These are phyloP conservation scores for Pterocles burchelli DNA, from an alignment of 2,113 vertebrate genomes.

Conservation along the genomic window DNA sequence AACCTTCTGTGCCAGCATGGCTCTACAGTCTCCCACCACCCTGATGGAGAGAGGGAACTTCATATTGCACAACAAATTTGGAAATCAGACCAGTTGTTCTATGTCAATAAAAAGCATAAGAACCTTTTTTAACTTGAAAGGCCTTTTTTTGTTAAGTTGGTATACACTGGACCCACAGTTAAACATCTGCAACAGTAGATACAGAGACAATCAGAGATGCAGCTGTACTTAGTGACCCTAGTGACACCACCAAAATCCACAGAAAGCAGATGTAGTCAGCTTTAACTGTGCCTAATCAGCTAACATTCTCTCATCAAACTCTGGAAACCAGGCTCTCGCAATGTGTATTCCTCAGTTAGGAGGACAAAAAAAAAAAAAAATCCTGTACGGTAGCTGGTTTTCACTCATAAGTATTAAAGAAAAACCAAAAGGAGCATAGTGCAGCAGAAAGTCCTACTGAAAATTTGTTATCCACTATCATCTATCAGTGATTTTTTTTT, in stretches of 20 bases:
- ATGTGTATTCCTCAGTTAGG: rapidly evolving
- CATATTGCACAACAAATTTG: not conserved
- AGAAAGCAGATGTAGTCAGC: not conserved
- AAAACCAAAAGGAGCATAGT: not conserved
- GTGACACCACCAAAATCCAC: not conserved
- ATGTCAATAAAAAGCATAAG: not conserved
- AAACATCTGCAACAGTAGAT: not conserved
- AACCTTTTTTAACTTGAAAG: not conserved
- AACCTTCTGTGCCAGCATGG: not conserved
- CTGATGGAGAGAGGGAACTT: not conserved
- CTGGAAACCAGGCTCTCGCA: not conserved
- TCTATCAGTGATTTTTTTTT: not conserved
- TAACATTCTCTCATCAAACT: not conserved
- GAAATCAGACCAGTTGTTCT: not conserved
- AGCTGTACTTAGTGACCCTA: not conserved
- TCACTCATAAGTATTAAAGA: not conserved
- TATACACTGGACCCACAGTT: not conserved
- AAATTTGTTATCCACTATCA: not conserved
- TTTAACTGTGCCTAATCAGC: not conserved
- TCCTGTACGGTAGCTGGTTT: too few relatives aligned
- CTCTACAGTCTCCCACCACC: not conserved
- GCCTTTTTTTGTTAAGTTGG: not conserved
- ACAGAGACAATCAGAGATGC: not conserved
- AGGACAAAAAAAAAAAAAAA: not conserved
- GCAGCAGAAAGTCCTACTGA: not conserved